phyloP scores from a whole-genome alignment of 2,888 invertebrate species.

The Nephrotoma appendiculata region DNA sequence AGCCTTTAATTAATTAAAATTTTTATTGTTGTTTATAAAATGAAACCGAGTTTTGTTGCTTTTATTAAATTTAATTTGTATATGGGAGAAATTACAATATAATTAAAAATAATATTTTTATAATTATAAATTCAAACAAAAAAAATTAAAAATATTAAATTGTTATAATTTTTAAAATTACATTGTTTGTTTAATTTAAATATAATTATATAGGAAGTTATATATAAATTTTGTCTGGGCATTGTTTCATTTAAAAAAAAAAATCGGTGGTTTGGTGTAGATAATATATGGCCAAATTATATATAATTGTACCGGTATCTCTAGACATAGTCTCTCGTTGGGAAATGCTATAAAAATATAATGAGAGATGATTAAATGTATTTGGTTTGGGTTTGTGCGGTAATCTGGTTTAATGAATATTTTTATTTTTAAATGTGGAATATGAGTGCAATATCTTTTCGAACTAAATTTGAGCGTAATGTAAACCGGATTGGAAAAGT shows the following conservation, averaged over 20 bases:
- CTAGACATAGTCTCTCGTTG: too few relatives aligned
- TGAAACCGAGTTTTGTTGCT: neutral
- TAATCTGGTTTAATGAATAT: too few relatives aligned
- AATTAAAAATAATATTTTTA: neutral
- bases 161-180: neutral
- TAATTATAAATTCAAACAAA: neutral
- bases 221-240: neutral
- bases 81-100: neutral
- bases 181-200: neutral
- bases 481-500: too few relatives aligned
- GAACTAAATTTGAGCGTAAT: too few relatives aligned
- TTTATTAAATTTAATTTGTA: neutral
- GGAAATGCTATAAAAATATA: too few relatives aligned
- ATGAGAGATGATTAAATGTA: too few relatives aligned
- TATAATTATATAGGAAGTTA: neutral
- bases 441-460: too few relatives aligned
- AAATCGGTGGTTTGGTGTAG: neutral
- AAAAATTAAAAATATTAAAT: neutral
- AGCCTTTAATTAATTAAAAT: neutral
- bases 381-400: too few relatives aligned
- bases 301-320: too few relatives aligned
- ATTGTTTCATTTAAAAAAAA: neutral
- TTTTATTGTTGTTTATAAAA: neutral
- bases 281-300: neutral
- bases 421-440: too few relatives aligned